Conservation (phyloP, 2,888 invertebrate species). For the Dugesia japonica region DNA sequence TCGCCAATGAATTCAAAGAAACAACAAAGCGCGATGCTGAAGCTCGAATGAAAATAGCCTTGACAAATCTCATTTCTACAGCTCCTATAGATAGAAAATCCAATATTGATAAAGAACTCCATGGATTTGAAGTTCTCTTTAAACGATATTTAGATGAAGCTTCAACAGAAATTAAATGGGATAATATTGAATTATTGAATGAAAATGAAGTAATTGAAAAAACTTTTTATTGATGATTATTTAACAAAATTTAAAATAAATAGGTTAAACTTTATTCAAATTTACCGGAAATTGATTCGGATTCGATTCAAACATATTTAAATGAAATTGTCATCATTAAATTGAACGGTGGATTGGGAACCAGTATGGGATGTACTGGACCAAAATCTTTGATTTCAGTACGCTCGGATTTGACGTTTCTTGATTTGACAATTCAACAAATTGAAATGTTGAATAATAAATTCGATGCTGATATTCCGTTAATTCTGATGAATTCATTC, state of each 20-base stretch:
- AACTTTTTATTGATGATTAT: background rate
- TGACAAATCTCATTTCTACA: background rate
- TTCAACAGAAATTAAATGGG: conserved; percentile 71
- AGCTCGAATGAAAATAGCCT: background rate
- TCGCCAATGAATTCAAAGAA: conserved; percentile 8
- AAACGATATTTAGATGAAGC: conserved; percentile 60
- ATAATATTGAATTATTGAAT: conserved; percentile 66
- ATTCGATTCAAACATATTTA: conserved; percentile 37
- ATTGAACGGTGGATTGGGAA: conserved; percentile 49
- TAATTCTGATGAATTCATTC: conserved; percentile 98
- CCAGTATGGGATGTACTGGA: conserved; percentile 49
- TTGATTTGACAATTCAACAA: conserved; percentile 48
- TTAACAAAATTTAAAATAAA: background rate
- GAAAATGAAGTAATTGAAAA: background rate
- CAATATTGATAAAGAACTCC: conserved; percentile 45
- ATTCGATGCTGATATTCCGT: conserved; percentile 80
- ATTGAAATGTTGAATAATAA: conserved; percentile 61
- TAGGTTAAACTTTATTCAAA: conserved; percentile 36
- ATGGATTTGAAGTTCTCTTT: conserved; percentile 68
- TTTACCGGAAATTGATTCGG: conserved; percentile 24
- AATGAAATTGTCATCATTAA: conserved; percentile 47
- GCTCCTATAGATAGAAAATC: background rate
- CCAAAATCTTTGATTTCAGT: conserved; percentile 48
- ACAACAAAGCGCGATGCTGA: conserved; percentile 25
- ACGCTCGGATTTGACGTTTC: conserved; percentile 47